A percentile compares a stretch with the other conserved stretches of the same genome.
Evolutionary conservation across 2,797 vertebrate genomes (phyloP).

Genomic region (Fistularia tabacaria): DNA sequence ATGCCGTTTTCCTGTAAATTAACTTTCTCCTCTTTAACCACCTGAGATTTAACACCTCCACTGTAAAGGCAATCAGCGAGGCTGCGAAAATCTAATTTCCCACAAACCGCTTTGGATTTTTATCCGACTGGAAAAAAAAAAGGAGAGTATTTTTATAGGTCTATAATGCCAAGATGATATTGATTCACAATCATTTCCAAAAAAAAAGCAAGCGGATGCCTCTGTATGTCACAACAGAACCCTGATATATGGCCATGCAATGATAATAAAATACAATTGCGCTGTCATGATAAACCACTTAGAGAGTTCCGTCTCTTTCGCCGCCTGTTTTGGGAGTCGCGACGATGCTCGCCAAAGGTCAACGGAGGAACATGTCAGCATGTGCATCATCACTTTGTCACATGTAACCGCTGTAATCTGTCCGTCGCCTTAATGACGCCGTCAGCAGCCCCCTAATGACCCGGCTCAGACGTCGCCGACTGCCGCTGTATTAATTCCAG

Average conservation of each 20-base stretch:
- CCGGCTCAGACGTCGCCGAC: constrained; percentile 64
- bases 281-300: constrained; percentile 5
- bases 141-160: neutral
- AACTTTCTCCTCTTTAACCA: constrained; percentile 37
- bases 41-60: constrained; percentile 35
- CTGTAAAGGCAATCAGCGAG: constrained; percentile 33
- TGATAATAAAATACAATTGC: no score
- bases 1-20: constrained; percentile 34
- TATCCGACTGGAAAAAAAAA: neutral
- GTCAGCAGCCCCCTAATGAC: constrained; percentile 77
- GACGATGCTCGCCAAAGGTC: constrained; percentile 61
- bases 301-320: neutral
- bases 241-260: no score
- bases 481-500: constrained; percentile 77
- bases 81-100: neutral
- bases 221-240: no score
- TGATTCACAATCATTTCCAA: no score
- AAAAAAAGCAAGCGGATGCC: no score
- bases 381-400: constrained; percentile 60
- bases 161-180: no score
- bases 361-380: constrained; percentile 53
- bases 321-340: constrained; percentile 33
- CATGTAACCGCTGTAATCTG: constrained; percentile 71
- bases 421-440: constrained; percentile 75
- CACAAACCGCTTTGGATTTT: neutral